These are phyloP conservation scores for Melanogrammus aeglefinus DNA, from an alignment of 2,797 vertebrate species.

Conservation along the genomic window DNA sequence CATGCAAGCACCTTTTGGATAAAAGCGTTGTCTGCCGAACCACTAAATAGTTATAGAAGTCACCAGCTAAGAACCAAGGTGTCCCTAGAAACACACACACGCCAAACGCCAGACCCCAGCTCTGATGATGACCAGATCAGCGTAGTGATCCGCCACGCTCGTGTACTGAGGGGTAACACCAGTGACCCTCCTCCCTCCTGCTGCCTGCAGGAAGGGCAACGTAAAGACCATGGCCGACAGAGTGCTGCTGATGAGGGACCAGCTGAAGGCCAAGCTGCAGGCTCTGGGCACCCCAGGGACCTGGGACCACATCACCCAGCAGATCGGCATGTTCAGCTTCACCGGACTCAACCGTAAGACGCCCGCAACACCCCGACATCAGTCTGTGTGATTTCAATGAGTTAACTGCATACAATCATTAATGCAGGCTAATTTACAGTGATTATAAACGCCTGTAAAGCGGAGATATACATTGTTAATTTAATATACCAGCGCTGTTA, in stretches of 20 bases:
- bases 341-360: constrained; percentile 91
- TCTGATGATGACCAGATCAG: background rate
- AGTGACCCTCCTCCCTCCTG: background rate
- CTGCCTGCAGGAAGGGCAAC: constrained; percentile 80
- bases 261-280: constrained; percentile 84
- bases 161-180: too few species aligned
- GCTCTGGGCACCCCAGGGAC: constrained; percentile 87
- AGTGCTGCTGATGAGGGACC: constrained; percentile 88
- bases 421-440: too few species aligned
- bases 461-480: too few species aligned
- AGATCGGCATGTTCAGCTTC: constrained; percentile 99
- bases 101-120: background rate
- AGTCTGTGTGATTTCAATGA: too few species aligned
- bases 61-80: background rate
- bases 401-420: too few species aligned
- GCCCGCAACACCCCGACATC: background rate
- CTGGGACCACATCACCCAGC: constrained; percentile 96
- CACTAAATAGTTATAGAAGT: background rate
- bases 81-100: background rate
- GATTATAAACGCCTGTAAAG: too few species aligned
- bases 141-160: background rate
- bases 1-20: background rate
- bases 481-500: too few species aligned
- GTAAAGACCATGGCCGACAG: constrained; percentile 97
- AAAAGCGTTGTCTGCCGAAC: background rate